phyloP scores from a whole-genome alignment of 2,888 invertebrate genomes.

The Rhimphoctona megacephalus region DNA sequence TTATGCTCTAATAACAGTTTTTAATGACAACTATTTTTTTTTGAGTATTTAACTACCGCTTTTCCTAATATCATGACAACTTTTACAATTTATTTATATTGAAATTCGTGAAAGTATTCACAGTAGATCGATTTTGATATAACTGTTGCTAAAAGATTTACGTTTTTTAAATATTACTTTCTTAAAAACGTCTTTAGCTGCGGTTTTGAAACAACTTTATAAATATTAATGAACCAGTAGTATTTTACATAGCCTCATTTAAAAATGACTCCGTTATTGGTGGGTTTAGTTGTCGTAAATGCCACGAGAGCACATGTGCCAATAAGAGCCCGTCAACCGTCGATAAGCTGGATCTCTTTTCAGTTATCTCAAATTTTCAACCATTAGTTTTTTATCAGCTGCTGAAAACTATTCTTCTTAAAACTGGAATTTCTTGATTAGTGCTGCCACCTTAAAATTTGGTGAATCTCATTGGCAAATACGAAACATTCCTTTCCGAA shows the following conservation, averaged over 20 bases:
- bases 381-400: neutral
- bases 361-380: neutral
- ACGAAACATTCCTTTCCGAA: neutral
- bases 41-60: neutral
- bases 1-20: neutral
- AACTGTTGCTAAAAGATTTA: neutral
- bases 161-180: neutral
- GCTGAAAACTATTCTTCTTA: neutral
- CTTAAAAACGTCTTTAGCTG: neutral
- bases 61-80: no score
- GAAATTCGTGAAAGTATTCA: neutral
- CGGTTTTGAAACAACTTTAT: neutral
- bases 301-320: neutral
- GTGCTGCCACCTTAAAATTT: neutral
- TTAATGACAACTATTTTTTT: neutral
- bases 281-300: no score
- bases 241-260: neutral
- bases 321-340: neutral
- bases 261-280: neutral
- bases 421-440: neutral
- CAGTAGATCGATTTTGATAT: neutral
- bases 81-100: neutral
- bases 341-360: neutral
- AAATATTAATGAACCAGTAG: neutral
- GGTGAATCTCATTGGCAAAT: neutral